A percentile compares a stretch with the other conserved stretches of the same genome.
phyloP scores from a whole-genome alignment of 2,797 vertebrate genomes.

The Pelochelys cantorii region DNA sequence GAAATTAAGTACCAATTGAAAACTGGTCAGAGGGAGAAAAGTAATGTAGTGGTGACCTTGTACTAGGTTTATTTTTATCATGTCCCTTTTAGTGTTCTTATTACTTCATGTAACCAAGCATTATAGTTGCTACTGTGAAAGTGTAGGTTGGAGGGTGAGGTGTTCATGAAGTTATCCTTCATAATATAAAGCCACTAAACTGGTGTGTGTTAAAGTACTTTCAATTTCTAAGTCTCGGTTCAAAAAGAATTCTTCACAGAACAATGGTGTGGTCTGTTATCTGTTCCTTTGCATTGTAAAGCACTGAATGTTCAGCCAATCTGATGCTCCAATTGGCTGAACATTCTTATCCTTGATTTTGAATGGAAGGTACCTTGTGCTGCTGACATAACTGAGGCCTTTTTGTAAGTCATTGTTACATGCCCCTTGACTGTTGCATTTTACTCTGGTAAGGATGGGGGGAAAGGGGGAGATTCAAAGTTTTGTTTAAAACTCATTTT shows the following conservation, averaged over 20 bases:
- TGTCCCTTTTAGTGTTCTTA: neutral
- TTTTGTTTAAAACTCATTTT: constrained; percentile 50
- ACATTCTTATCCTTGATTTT: constrained; percentile 62
- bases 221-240: constrained; percentile 62
- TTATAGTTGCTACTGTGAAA: neutral
- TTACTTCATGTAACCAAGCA: constrained; percentile 30
- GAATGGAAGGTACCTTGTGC: constrained; percentile 68
- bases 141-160: constrained; percentile 50
- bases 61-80: neutral
- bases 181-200: constrained; percentile 58
- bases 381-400: constrained; percentile 53
- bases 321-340: constrained; percentile 49
- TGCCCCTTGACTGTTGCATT: constrained; percentile 56
- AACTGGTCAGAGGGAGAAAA: neutral
- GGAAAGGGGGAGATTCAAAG: constrained; percentile 47
- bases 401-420: constrained; percentile 72
- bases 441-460: neutral
- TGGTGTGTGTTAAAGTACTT: constrained; percentile 63
- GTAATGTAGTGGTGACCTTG: neutral
- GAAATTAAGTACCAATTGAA: neutral
- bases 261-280: constrained; percentile 62
- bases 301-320: constrained; percentile 55
- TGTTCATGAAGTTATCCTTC: constrained; percentile 30
- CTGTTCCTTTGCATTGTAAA: constrained; percentile 49
- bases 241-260: constrained; percentile 53